phyloP scores from a whole-genome alignment of 2,113 vertebrate species.

The Nyctereutes procyonoides region DNA sequence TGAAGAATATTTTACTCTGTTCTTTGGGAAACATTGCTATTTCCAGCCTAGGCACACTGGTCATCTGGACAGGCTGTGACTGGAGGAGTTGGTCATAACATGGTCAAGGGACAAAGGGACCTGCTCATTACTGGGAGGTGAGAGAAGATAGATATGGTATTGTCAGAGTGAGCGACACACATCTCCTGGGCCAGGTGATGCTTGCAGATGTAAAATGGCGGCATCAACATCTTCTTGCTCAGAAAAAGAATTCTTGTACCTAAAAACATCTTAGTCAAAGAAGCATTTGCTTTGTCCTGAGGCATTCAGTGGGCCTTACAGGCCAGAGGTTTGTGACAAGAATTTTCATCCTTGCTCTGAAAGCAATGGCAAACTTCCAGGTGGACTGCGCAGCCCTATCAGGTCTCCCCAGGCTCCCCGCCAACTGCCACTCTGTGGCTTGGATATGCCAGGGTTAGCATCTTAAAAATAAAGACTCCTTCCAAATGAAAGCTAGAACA shows the following conservation, averaged over 20 bases:
- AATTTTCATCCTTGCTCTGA: not conserved
- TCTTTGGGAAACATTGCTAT: not conserved
- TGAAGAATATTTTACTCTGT: not conserved
- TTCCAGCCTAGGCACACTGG: not conserved
- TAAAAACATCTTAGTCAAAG: not conserved
- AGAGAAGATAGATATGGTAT: not conserved
- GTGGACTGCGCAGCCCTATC: rapidly evolving
- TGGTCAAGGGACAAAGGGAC: not conserved
- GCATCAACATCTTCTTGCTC: not conserved
- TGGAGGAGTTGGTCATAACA: not conserved
- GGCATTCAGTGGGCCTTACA: not conserved
- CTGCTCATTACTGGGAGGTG: not conserved
- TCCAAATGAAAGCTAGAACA: not conserved
- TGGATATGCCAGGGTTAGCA: not conserved
- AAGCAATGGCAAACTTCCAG: not conserved
- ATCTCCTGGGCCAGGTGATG: not conserved
- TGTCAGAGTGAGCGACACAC: not conserved
- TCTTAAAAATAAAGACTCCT: constrained; percentile 31
- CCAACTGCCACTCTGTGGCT: not conserved
- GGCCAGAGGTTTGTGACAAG: not conserved
- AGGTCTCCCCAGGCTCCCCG: not conserved
- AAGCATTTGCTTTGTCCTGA: not conserved
- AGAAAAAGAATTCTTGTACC: not conserved
- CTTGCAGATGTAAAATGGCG: not conserved
- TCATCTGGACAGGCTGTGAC: not conserved